Evolutionary conservation across 1,140 invertebrate genomes (phyloP), one percentile per base, ranked within the genome.

Genomic region (Aradophagus sp.): DNA sequence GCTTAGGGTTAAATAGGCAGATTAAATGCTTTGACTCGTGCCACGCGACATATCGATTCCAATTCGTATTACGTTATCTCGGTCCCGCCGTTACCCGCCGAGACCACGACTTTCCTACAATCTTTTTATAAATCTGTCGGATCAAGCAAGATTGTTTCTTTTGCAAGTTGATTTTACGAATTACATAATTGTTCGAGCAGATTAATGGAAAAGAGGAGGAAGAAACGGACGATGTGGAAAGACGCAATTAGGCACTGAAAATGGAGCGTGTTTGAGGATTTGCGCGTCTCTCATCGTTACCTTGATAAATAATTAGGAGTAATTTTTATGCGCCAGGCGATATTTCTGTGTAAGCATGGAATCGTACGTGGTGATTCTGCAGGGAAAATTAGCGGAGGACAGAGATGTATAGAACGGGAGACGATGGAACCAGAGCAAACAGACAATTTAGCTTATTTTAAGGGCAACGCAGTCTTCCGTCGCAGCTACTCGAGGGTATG

Each of bases 371-470:
- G 68, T 73, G 58, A 67, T 73, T 53, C 70, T 58, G 65, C 39
- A 47, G 52, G 62, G 52, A 65, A 71, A 75, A 71, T 71, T 68
- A 65, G 59, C 53, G 13, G 55, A 39, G 52, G 67, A 65, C 53
- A 53, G 39, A 70, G 58, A 70, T 35, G 55, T 50, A 74, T 65
- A 62, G 61, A 70, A 52, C 11, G 58, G 32, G 50, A 69, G 39
- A 69, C 47, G 38, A 39, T 17, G 48, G 41, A 29, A 50, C 58
- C 59, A 76, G 69, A 71, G 70, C 77, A 81, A 80, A 80, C 80
- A 77, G 77, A 78, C 75, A 77, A 80, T 80, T 78, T 80, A 70
- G 76, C 80, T 77, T 78, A 76, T 82, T 81, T 77, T 75, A 79
- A 78, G 79, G 73, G 66, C 71, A 71, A 44, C 52, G 47, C 47